These are phyloP conservation scores for Eupeodes luniger DNA, from an alignment of 2,888 invertebrate genomes.

Conservation along the genomic window DNA sequence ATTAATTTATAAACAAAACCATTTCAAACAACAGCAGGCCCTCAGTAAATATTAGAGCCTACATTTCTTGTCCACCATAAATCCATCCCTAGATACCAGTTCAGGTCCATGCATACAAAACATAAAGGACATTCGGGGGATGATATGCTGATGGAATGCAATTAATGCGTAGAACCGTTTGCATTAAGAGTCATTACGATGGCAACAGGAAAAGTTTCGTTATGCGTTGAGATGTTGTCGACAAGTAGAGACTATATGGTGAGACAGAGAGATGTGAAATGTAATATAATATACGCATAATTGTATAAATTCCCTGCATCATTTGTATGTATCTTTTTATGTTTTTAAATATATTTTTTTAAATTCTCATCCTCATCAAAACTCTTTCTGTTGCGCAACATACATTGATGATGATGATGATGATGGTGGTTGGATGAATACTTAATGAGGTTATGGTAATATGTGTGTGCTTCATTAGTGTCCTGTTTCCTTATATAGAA, in stretches of 20 bases:
- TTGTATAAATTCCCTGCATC: background rate
- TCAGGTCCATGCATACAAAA: background rate
- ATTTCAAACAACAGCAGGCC: too few species aligned
- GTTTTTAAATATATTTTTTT: slow-evolving; percentile 18
- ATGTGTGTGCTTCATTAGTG: slow-evolving; percentile 70
- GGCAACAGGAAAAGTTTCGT: slow-evolving; percentile 38
- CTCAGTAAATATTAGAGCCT: too few species aligned
- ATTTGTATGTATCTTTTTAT: background rate
- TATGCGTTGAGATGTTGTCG: slow-evolving; percentile 43
- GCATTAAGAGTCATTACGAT: slow-evolving; percentile 72
- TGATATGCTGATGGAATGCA: slow-evolving; percentile 56
- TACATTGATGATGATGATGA: slow-evolving; percentile 12
- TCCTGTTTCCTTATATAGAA: slow-evolving; percentile 39
- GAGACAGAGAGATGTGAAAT: slow-evolving; percentile 44
- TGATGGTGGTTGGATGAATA: slow-evolving; percentile 38
- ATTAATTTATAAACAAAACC: too few species aligned
- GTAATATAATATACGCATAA: slow-evolving; percentile 13
- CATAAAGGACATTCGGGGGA: background rate
- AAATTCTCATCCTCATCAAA: background rate
- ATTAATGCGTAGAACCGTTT: slow-evolving; percentile 71
- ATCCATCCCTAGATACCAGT: background rate
- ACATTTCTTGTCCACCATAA: background rate
- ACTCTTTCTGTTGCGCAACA: background rate
- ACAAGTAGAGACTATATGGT: background rate
- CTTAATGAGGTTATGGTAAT: slow-evolving; percentile 70